phyloP scores from a whole-genome alignment of 2,888 invertebrate genomes.

The Spisula solida region DNA sequence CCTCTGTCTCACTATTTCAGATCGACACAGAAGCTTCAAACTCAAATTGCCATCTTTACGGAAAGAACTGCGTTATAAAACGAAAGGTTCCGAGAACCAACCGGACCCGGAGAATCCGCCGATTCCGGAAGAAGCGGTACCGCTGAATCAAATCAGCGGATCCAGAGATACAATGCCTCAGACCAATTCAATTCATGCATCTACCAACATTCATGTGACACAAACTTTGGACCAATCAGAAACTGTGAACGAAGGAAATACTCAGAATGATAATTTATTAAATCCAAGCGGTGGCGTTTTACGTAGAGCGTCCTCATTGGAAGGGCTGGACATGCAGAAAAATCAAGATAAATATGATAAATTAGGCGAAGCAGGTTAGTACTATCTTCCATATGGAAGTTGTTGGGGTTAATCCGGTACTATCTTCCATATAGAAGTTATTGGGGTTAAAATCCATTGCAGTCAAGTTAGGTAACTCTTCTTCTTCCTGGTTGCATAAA shows the following conservation, averaged over 20 bases:
- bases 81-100: slow-evolving; percentile 68
- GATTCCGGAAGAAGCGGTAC: slow-evolving; percentile 77
- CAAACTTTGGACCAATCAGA: slow-evolving; percentile 58
- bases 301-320: slow-evolving; percentile 76
- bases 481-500: too few relatives aligned
- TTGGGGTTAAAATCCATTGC: too few relatives aligned
- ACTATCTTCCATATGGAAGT: background rate
- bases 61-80: slow-evolving; percentile 81
- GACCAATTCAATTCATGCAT: slow-evolving; percentile 56
- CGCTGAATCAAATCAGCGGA: slow-evolving; percentile 78
- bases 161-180: slow-evolving; percentile 65
- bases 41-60: slow-evolving; percentile 86
- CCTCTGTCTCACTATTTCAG: slow-evolving; percentile 72
- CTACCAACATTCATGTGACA: slow-evolving; percentile 49
- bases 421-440: background rate
- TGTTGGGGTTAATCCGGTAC: background rate
- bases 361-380: slow-evolving; percentile 56
- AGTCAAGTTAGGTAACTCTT: too few relatives aligned
- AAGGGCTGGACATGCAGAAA: slow-evolving; percentile 72
- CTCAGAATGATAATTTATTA: slow-evolving; percentile 65
- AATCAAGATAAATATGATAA: slow-evolving; percentile 56
- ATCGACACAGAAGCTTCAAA: slow-evolving; percentile 85
- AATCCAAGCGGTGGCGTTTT: slow-evolving; percentile 56
- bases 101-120: slow-evolving; percentile 83
- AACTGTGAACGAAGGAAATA: slow-evolving; percentile 52